Evolutionary conservation across 2,888 invertebrate genomes (phyloP).

Genomic region (Hemithea aestivaria): DNA sequence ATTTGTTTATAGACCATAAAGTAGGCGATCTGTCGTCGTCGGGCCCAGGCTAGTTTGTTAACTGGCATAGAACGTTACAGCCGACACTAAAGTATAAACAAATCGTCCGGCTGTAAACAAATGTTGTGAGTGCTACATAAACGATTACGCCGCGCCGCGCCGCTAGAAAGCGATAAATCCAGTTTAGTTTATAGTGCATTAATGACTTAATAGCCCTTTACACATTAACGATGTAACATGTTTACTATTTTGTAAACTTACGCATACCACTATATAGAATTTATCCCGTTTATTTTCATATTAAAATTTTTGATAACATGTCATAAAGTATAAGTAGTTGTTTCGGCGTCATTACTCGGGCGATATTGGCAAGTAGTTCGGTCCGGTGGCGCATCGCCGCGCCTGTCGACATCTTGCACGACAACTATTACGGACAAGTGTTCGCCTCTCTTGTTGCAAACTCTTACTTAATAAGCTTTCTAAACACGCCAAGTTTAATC

Average conservation of each 20-base stretch:
- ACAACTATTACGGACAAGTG: conserved; percentile 72
- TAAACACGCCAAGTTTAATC: conserved; percentile 32
- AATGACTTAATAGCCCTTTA: conserved; percentile 13
- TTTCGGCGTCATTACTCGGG: conserved; percentile 63
- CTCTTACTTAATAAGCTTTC: conserved; percentile 50
- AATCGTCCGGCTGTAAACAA: conserved; percentile 61
- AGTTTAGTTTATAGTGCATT: conserved; percentile 10
- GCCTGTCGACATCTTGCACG: conserved; percentile 68
- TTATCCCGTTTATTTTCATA: conserved; percentile 20
- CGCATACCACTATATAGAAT: not conserved
- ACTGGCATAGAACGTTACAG: conserved; percentile 64
- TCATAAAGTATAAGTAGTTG: conserved; percentile 44
- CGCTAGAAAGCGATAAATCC: conserved; percentile 3
- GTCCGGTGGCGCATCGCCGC: conserved; percentile 50
- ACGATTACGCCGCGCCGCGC: conserved; percentile 23
- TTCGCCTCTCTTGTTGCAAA: conserved; percentile 50
- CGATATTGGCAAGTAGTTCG: conserved; percentile 71
- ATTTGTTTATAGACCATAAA: conserved; percentile 77
- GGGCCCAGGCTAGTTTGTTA: conserved; percentile 62
- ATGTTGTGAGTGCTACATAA: conserved; percentile 51
- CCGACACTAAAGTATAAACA: conserved; percentile 64
- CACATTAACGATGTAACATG: conserved; percentile 5
- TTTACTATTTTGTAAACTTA: conserved; percentile 5
- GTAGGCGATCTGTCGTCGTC: conserved; percentile 69
- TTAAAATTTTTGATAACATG: conserved; percentile 44